Evolutionary conservation across 53 echinoderm and acorn worm species (phyloP).

Genomic region (Echinarachnius parma): DNA sequence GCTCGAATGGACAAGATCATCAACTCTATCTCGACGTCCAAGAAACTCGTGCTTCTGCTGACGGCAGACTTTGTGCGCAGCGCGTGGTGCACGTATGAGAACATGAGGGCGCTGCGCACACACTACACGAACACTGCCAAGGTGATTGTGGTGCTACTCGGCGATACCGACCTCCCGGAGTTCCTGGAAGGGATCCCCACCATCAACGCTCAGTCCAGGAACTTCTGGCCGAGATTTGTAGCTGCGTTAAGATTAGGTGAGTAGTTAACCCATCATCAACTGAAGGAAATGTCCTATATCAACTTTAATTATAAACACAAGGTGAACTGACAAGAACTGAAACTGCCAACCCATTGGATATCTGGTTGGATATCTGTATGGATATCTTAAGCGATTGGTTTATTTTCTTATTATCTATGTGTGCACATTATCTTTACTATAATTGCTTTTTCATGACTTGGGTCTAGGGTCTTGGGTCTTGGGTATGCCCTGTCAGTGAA

Average conservation of each 20-base stretch:
- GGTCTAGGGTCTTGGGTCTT: too few species aligned
- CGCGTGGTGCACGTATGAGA: conserved; percentile 91
- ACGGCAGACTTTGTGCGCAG: conserved; percentile 85
- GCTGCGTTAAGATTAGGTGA: conserved; percentile 84
- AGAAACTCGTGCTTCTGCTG: conserved; percentile 82
- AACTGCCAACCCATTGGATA: too few species aligned
- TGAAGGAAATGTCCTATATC: too few species aligned
- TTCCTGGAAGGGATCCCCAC: conserved; percentile 76
- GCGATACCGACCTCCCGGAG: conserved; percentile 78
- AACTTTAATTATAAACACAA: too few species aligned
- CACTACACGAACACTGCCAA: conserved; percentile 77
- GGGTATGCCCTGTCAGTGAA: too few species aligned
- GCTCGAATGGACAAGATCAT: conserved; percentile 82
- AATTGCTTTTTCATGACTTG: too few species aligned
- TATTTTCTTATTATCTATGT: too few species aligned
- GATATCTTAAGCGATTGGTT: too few species aligned
- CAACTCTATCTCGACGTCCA: conserved; percentile 75
- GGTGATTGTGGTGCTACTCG: conserved; percentile 70
- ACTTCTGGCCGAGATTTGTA: conserved; percentile 94
- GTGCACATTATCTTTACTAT: too few species aligned
- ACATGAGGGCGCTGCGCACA: conserved; percentile 62
- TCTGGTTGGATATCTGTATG: too few species aligned
- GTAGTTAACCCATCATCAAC: too few species aligned
- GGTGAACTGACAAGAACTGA: too few species aligned
- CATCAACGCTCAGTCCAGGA: conserved; percentile 78